Evolutionary conservation across 2,113 vertebrate species (phyloP).

Genomic region (Albula goreensis): DNA sequence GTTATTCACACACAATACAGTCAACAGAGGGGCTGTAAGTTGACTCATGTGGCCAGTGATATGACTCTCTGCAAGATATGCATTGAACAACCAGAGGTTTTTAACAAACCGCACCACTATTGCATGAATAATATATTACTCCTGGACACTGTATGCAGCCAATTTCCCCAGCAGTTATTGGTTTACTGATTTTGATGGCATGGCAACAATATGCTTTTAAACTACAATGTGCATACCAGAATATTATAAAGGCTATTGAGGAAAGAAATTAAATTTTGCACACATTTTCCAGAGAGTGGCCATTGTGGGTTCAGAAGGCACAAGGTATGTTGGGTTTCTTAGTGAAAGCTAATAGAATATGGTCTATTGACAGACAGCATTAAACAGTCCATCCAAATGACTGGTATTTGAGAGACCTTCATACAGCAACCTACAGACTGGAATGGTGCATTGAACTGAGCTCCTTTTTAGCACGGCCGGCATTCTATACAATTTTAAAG

Average conservation of each 20-base stretch:
- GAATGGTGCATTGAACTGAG: neutral
- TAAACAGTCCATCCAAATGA: neutral
- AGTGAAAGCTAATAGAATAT: neutral
- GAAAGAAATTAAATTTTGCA: neutral
- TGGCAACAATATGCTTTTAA: neutral
- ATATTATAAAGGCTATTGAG: neutral
- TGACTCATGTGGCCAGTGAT: neutral
- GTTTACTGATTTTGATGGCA: neutral
- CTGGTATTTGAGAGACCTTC: neutral
- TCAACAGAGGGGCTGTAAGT: neutral
- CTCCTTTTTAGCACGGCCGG: neutral
- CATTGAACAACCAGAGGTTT: neutral
- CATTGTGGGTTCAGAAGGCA: neutral
- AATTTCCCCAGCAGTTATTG: neutral
- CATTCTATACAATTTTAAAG: constrained; percentile 7
- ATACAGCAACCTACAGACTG: neutral
- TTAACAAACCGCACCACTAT: neutral
- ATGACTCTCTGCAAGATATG: neutral
- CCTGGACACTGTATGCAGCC: neutral
- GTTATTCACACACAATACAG: neutral
- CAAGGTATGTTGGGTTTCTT: neutral
- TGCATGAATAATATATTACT: neutral
- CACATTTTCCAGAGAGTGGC: neutral
- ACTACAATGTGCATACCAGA: neutral
- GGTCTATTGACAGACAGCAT: neutral